Evolutionary conservation across 2,888 invertebrate species (phyloP).

Genomic region (Nezara viridula): DNA sequence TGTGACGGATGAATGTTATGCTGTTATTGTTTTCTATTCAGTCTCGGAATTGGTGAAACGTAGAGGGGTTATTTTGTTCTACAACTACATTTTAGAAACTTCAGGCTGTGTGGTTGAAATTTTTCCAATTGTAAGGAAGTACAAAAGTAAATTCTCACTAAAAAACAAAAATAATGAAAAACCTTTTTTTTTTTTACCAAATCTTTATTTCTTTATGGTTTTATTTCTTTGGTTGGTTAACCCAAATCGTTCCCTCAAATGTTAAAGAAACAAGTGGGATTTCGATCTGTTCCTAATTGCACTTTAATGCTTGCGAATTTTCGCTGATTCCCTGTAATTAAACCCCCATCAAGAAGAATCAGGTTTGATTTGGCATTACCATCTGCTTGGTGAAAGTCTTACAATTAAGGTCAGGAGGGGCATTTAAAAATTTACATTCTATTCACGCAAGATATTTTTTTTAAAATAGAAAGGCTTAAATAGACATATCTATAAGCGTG

Average conservation of each 20-base stretch:
- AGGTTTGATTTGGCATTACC: not conserved
- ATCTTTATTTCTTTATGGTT: too few relatives aligned
- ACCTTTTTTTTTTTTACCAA: too few relatives aligned
- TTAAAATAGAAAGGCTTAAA: not conserved
- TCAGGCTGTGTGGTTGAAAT: too few relatives aligned
- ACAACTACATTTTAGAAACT: too few relatives aligned
- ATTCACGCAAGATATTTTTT: not conserved
- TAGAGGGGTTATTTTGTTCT: too few relatives aligned
- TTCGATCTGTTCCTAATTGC: slow-evolving; percentile 27
- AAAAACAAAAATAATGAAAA: too few relatives aligned
- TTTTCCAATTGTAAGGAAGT: too few relatives aligned
- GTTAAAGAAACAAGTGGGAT: slow-evolving; percentile 6
- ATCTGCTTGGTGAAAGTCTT: slow-evolving; percentile 15
- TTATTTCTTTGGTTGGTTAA: too few relatives aligned
- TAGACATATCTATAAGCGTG: not conserved
- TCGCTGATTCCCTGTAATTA: slow-evolving; percentile 26
- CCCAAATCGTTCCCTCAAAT: not conserved
- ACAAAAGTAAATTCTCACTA: too few relatives aligned
- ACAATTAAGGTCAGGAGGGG: not conserved
- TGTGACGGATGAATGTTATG: too few relatives aligned
- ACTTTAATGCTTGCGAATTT: slow-evolving; percentile 24
- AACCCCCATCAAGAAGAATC: not conserved
- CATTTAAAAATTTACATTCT: not conserved
- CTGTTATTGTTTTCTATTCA: too few relatives aligned
- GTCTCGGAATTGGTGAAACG: too few relatives aligned